A percentile compares a stretch with the other conserved stretches of the same genome.
phyloP scores from a whole-genome alignment of 2,888 invertebrate species.

The Ochropleura plecta region DNA sequence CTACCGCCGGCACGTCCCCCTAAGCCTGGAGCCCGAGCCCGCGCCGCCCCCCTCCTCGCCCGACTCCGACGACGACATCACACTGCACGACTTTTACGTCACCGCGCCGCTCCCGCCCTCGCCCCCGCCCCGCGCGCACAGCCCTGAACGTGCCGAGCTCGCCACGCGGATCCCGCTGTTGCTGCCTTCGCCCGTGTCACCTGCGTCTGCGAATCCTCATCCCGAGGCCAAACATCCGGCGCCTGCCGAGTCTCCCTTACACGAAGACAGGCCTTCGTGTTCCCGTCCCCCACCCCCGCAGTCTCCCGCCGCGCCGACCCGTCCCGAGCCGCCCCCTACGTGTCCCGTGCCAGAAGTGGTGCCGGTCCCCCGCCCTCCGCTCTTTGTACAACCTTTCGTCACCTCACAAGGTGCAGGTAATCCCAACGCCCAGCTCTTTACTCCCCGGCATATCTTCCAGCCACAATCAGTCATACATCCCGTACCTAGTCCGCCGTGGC shows the following conservation, averaged over 20 bases:
- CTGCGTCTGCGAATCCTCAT: neutral
- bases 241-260: neutral
- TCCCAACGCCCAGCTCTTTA: constrained; percentile 9
- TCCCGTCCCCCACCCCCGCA: neutral
- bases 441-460: neutral
- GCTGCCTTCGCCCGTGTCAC: constrained; percentile 20
- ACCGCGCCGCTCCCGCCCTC: neutral
- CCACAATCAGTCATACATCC: neutral
- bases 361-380: neutral
- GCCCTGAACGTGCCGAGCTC: constrained; percentile 17
- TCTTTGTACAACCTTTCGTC: no score
- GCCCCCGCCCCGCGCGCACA: neutral
- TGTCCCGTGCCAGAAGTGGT: neutral
- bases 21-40: constrained; percentile 47
- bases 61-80: neutral
- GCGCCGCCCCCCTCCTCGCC: constrained; percentile 1
- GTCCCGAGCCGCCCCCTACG: neutral
- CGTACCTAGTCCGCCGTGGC: neutral
- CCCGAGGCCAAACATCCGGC: neutral
- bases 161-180: constrained; percentile 37
- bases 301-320: neutral
- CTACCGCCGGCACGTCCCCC: constrained; percentile 83
- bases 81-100: no score
- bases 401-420: no score
- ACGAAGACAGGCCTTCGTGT: no score